Percentiles rank a stretch among this genome's conserved stretches.
Conservation (phyloP, 2,797 vertebrate species). For the Epinephelus awoara region DNA sequence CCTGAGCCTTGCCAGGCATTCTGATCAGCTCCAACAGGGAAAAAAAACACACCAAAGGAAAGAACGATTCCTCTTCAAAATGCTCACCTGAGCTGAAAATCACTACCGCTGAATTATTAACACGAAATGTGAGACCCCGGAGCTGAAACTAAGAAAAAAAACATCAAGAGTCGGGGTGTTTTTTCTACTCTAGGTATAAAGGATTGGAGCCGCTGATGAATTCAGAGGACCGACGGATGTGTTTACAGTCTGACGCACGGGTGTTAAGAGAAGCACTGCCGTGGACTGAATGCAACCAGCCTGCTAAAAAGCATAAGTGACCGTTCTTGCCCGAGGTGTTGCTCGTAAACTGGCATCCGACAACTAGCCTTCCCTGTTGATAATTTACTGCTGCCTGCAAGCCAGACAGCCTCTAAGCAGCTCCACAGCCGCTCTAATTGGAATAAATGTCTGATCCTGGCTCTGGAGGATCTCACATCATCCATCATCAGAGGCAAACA, state of each 20-base stretch:
- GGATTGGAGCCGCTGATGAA: slow-evolving; percentile 17
- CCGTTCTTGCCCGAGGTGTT: slow-evolving; percentile 48
- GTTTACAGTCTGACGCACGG: slow-evolving; percentile 52
- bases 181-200: background rate
- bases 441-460: slow-evolving; percentile 56
- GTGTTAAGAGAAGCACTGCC: slow-evolving; percentile 37
- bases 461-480: slow-evolving; percentile 34
- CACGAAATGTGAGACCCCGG: slow-evolving; percentile 32
- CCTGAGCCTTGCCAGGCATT: slow-evolving; percentile 27
- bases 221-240: slow-evolving; percentile 27
- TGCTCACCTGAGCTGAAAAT: slow-evolving; percentile 55
- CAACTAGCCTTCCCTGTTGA: slow-evolving; percentile 52
- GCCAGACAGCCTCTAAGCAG: slow-evolving; percentile 44
- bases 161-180: background rate
- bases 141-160: slow-evolving; percentile 8
- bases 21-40: slow-evolving; percentile 43
- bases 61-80: slow-evolving; percentile 48
- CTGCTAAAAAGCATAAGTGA: slow-evolving; percentile 51
- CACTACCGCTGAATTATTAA: slow-evolving; percentile 56
- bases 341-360: slow-evolving; percentile 55
- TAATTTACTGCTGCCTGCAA: slow-evolving; percentile 61
- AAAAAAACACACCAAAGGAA: slow-evolving; percentile 6
- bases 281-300: slow-evolving; percentile 32
- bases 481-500: slow-evolving; percentile 51
- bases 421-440: slow-evolving; percentile 58